Conservation (phyloP, 2,888 invertebrate genomes). For the Thera obeliscata region DNA sequence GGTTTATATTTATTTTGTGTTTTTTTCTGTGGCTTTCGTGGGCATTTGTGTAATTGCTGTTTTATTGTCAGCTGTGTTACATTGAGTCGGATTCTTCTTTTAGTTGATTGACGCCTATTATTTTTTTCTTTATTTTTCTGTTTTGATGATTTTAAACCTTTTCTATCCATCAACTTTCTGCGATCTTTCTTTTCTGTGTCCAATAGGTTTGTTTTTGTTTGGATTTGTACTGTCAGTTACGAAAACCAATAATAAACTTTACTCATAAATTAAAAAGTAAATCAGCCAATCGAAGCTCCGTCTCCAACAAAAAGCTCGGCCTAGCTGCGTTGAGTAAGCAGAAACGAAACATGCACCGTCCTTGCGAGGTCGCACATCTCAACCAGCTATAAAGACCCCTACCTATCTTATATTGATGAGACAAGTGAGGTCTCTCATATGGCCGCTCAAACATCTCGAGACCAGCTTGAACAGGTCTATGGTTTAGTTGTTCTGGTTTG, state of each 20-base stretch:
- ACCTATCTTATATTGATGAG: conserved; percentile 38
- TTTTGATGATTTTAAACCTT: background rate
- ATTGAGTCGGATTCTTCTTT: conserved; percentile 12
- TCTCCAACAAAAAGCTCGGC: conserved; percentile 67
- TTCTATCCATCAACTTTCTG: background rate
- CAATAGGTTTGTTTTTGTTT: background rate
- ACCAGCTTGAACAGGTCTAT: conserved; percentile 32
- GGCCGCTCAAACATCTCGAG: conserved; percentile 20
- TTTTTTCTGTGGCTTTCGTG: conserved; percentile 19
- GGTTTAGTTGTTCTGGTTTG: conserved; percentile 23
- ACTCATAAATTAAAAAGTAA: conserved; percentile 33
- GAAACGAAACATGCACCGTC: conserved; percentile 71
- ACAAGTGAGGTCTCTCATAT: conserved; percentile 28
- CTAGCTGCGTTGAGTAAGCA: conserved; percentile 73
- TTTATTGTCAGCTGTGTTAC: conserved; percentile 27
- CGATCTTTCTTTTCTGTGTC: too few species aligned
- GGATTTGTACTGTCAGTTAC: background rate
- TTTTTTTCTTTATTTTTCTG: background rate
- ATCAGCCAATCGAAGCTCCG: conserved; percentile 59
- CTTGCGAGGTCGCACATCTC: conserved; percentile 72
- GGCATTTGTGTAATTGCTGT: conserved; percentile 25
- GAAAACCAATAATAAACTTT: conserved; percentile 6
- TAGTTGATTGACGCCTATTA: conserved; percentile 4
- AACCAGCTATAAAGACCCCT: conserved; percentile 36
- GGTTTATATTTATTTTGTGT: conserved; percentile 12